Conservation (phyloP, 2,113 vertebrate species). For the Cottus gobio region DNA sequence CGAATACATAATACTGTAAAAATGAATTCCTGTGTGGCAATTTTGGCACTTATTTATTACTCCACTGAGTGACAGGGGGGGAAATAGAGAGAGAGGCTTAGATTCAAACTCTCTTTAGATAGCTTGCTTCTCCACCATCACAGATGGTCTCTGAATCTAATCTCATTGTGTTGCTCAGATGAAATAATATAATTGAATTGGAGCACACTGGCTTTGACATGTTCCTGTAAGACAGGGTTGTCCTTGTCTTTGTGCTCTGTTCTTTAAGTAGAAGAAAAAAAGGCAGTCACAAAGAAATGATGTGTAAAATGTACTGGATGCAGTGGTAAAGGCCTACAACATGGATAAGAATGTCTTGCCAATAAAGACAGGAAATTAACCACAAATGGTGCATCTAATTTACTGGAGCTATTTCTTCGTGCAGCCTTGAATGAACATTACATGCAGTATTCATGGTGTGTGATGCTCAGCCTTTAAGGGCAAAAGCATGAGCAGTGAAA, state of each 20-base stretch:
- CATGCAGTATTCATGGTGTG: neutral
- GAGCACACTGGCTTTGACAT: conserved; percentile 10
- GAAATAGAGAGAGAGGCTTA: neutral
- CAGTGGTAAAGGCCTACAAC: neutral
- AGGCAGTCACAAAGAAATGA: conserved; percentile 14
- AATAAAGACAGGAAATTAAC: conserved; percentile 5
- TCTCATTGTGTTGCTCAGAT: conserved; percentile 27
- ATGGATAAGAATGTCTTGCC: neutral
- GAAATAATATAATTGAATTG: conserved; percentile 8
- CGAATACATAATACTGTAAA: conserved; percentile 6
- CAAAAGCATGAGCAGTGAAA: conserved; percentile 14
- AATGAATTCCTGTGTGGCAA: neutral
- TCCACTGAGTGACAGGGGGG: neutral
- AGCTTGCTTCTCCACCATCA: neutral
- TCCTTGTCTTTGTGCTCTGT: neutral
- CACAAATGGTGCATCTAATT: neutral
- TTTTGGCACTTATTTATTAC: conserved; percentile 23
- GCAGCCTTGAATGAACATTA: neutral
- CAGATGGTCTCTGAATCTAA: conserved; percentile 20
- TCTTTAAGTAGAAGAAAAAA: conserved; percentile 1
- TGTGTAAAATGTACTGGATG: neutral
- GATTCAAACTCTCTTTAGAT: neutral
- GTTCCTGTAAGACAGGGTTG: neutral
- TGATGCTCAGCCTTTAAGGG: conserved; percentile 8
- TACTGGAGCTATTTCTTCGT: neutral